Evolutionary conservation across 2,797 vertebrate species (phyloP).

Genomic region (Botia kubotai): DNA sequence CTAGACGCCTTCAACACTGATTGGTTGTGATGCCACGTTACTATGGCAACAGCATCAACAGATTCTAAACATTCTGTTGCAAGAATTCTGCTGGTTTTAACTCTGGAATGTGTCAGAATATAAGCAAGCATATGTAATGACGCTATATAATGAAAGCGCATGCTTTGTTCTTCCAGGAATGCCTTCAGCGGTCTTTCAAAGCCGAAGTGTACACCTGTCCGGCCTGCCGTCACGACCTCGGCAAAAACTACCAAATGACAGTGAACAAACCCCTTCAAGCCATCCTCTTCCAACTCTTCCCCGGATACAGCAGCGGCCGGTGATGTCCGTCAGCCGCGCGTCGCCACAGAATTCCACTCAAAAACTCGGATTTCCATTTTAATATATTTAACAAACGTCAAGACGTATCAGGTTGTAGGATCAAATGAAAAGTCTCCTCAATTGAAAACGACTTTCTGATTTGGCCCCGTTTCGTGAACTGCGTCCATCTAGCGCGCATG

Average conservation of each 20-base stretch:
- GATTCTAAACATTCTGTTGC: too few relatives aligned
- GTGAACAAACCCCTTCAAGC: slow-evolving; percentile 89
- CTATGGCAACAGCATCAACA: too few relatives aligned
- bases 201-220: slow-evolving; percentile 95
- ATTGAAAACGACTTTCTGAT: slow-evolving; percentile 16
- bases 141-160: too few relatives aligned
- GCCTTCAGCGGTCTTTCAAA: slow-evolving; percentile 93
- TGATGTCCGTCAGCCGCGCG: slow-evolving; percentile 57
- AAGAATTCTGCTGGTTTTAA: too few relatives aligned
- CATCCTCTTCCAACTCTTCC: slow-evolving; percentile 91
- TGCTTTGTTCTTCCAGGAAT: slow-evolving; percentile 79
- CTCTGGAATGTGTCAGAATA: too few relatives aligned
- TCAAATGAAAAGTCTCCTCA: slow-evolving; percentile 54
- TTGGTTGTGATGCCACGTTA: too few relatives aligned
- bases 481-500: background rate
- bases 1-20: too few relatives aligned
- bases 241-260: slow-evolving; percentile 85
- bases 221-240: slow-evolving; percentile 91
- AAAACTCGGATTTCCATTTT: slow-evolving; percentile 75
- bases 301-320: slow-evolving; percentile 93
- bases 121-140: too few relatives aligned
- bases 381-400: slow-evolving; percentile 81
- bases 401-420: slow-evolving; percentile 64
- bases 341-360: slow-evolving; percentile 63
- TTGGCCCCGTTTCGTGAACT: slow-evolving; percentile 38